Evolutionary conservation across 2,888 invertebrate genomes (phyloP), one percentile per base, ranked within the genome.

Genomic region (Drosophila birchii): DNA sequence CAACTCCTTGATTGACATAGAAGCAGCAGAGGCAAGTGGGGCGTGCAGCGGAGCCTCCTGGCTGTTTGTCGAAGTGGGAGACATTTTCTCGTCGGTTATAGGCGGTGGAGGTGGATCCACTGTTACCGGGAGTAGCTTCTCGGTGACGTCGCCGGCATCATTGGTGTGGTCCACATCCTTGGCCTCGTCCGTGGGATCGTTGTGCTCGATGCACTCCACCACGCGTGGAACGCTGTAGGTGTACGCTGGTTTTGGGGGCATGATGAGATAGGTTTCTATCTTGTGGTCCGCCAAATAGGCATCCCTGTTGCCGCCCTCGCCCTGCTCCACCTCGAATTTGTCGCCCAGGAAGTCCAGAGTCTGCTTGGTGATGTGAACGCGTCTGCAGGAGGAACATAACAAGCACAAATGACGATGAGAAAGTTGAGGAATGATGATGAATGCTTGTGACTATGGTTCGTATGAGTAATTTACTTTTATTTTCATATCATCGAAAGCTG

Each of bases 281-380:
- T 97, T 97, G 90, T 97, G 97, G 88, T 97, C 97, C 8, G 96
- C 96, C 62, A 98, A 93, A 92, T 97, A 97, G 5, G 95, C 94
- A 90, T 97, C 97, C 61, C 97, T 94, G n/a, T 95, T 94, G 0
- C 94, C 94, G 0, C 97, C 97, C 71, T 97, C 95, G 0, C 97
- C 97, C 0, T 96, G 95, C 88, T 98, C 98, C 68, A 97, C 97
- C 90, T 97, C 95, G 88, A 97, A 98, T 84, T 95, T 95, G 74
- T 95, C 96, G 23, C 95, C 96, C 34, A 98, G 94, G 90, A 97
- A 97, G 51, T 95, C 94, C 68, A 97, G 92, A 0, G 98, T 98
- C 23, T 97, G 95, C 90, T 95, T 95, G 1, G 98, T 98, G 80
- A 98, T 96, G 92, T 98, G 98, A 9, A 98, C 98, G 59, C 96